These are phyloP conservation scores for Ranitomeya imitator DNA, from an alignment of 2,113 vertebrate species.

Conservation along the genomic window DNA sequence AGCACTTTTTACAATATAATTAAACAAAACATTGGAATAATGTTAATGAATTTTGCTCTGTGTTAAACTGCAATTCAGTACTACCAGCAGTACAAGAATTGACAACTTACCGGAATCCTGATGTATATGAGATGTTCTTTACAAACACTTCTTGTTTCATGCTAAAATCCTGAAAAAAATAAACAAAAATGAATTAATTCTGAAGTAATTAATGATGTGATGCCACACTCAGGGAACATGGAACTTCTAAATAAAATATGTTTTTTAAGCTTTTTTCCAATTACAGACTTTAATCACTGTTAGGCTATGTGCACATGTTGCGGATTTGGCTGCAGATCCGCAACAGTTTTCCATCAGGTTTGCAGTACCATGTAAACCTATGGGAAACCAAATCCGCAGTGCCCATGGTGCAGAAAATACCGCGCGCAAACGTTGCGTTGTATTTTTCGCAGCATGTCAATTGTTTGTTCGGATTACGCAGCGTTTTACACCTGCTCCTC, in stretches of 20 bases:
- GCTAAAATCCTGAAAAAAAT: conserved; percentile 39
- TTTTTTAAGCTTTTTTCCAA: background rate
- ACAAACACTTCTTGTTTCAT: background rate
- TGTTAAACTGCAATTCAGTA: background rate
- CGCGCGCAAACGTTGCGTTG: no score
- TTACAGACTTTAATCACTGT: background rate
- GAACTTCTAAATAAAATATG: background rate
- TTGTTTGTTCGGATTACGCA: no score
- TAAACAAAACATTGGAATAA: background rate
- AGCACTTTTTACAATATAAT: background rate
- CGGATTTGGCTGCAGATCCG: no score
- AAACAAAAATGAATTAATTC: background rate
- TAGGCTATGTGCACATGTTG: no score
- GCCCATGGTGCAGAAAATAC: no score
- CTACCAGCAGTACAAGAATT: conserved; percentile 5
- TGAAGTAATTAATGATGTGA: background rate
- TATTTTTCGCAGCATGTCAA: no score
- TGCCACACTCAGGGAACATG: background rate
- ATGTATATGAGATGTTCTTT: background rate
- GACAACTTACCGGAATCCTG: conserved; percentile 24
- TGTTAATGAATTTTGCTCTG: background rate
- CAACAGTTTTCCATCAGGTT: no score
- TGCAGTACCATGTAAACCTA: no score
- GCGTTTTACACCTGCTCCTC: no score
- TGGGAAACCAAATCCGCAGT: no score